Base-by-base conservation (phyloP, 2,113 vertebrate genomes). In the Petrocephalus zakoni region DNA sequence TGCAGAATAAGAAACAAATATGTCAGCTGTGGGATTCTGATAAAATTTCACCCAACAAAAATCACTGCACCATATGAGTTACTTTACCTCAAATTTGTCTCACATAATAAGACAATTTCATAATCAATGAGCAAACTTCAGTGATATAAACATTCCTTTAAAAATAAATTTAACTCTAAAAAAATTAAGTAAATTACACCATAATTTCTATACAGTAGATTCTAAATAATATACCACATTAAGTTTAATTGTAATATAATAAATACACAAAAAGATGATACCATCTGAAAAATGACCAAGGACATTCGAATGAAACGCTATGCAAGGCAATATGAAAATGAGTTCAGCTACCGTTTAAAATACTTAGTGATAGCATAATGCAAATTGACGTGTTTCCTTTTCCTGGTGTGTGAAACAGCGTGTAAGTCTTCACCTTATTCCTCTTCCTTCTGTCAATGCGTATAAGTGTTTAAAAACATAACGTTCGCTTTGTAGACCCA, bases 361-460 rank as follows among this genome's bases (percentile, higher is more conserved):
- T 46, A 88, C 34, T 52, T 88, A 51, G 56, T 72, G 51, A 49
- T 49, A 46, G 9, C 37, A 52, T 68, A 86, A 90, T 89, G 89
- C 81, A 91, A 91, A 91, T 46, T 29, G 46, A 58, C 29, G 2
- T 2, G 13, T 58, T 46, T 51, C 61, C 87, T 87, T 87, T 86
- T 90, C 85, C 89, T 87, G 61, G 19, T 53, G 29, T 25, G 49
- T 29, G 58, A 13, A 49, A 29, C 1, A 17, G 51, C 42, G 51
- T 25, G 52, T 49, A 87, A 7, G 25, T 22, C 51, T 13, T 51
- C 15, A 82, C 9, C 19, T 51, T 21, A 53, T 17, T 68, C 15
- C 5, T 49, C 21, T 78, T 83, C 13, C 53, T 84, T 25, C 53
- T 84, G 17, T 88, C n/a, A 42, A 11, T 13, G n/a, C 34, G 42